Evolutionary conservation across 2,888 invertebrate genomes (phyloP), one percentile per base, ranked within the genome.

Genomic region (Meliscaeva auricollis): DNA sequence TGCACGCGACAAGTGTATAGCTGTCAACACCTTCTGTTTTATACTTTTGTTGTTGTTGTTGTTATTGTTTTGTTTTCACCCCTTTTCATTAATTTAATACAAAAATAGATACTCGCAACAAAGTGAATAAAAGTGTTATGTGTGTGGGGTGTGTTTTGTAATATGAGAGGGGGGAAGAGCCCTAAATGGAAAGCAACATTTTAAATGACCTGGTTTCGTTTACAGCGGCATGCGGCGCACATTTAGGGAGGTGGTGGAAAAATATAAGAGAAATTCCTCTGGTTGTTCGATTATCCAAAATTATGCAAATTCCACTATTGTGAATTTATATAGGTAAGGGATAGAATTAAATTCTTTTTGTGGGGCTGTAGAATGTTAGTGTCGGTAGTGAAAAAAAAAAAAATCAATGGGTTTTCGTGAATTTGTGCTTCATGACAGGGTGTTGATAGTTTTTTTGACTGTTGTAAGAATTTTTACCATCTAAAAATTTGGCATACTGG

Each of bases 181-280:
- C 7, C 2, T 66, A 30, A 62, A 62, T 62, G 46, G 17, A 64
- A 30, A 13, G 17, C 64, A 46, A 32, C 3, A n/a, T n/a, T 26
- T 11, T 35, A 35, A 66, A 50, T 66, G 66, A 66, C 66, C 66
- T 66, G 66, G 50, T 66, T 66, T 50, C 50, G 22, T 66, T 66
- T 50, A 35, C 62, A 35, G 11, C 8, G 11, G 32, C 64, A 32
- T 32, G 50, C 20, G 46, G 48, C 17, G 7, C n/a, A 6, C 32
- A 48, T 32, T n/a, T 22, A 35, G n/a, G 35, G 35, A 35, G 35
- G 7, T 17, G 30, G 30, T 20, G 50, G 9, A n/a, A 50, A 22
- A 15, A 22, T 35, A 20, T 13, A 15, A 35, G 22, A 9, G 35
- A 35, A 32, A 48, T 22, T 66, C 35, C 50, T 35, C 38, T 66